Percentiles rank a stretch among this genome's conserved stretches.
Evolutionary conservation across 1,140 invertebrate species (phyloP).

Genomic region (Panulirus ornatus): DNA sequence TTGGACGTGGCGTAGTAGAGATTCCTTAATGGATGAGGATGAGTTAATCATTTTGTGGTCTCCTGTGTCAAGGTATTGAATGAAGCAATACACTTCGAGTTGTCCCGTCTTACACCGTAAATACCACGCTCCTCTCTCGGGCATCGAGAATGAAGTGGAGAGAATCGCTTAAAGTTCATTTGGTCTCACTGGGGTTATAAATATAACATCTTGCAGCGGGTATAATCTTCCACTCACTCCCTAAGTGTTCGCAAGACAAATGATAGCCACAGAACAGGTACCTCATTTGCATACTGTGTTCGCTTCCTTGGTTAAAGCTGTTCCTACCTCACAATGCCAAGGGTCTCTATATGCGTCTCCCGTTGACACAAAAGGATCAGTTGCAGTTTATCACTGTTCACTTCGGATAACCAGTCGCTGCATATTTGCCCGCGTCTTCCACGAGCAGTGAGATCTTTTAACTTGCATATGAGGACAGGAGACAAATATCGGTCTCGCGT

Average conservation of each 20-base stretch:
- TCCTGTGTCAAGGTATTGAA: too few species aligned
- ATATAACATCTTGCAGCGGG: conserved; percentile 8
- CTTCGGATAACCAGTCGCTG: too few species aligned
- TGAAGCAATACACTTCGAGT: too few species aligned
- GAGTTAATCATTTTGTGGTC: not conserved
- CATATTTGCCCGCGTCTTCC: too few species aligned
- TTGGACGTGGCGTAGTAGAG: not conserved
- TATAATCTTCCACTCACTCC: conserved; percentile 20
- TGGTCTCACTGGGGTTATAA: not conserved
- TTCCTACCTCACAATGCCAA: too few species aligned
- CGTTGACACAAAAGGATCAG: too few species aligned
- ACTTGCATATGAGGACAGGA: too few species aligned
- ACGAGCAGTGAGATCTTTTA: too few species aligned
- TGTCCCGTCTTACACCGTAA: too few species aligned
- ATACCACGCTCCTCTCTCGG: not conserved
- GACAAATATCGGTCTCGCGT: not conserved
- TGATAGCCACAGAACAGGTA: conserved; percentile 11
- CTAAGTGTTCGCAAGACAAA: conserved; percentile 45
- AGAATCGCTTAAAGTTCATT: conserved; percentile 3
- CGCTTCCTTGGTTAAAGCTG: not conserved
- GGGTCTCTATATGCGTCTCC: too few species aligned
- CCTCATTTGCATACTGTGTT: conserved; percentile 39
- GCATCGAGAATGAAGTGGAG: not conserved
- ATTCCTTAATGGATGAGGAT: not conserved
- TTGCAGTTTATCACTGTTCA: too few species aligned